Conservation (phyloP, 35 echinoderm and acorn worm species). For the Hemicentrotus pulcherrimus region DNA sequence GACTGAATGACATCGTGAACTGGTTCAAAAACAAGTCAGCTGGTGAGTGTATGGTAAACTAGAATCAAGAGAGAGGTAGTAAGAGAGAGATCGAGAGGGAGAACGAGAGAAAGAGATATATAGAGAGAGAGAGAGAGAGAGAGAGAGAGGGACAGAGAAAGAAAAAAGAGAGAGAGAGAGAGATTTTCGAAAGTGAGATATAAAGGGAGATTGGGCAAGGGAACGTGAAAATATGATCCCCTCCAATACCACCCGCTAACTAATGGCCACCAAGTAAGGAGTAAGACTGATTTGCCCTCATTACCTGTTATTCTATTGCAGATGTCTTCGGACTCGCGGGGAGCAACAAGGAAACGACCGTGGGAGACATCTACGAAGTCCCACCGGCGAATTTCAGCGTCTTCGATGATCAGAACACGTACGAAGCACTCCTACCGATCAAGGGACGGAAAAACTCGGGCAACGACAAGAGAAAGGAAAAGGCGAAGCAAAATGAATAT, state of each 20-base stretch:
- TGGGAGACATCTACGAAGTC: neutral
- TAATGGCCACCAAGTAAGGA: no score
- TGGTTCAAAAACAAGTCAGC: constrained; percentile 17
- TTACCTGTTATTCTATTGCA: neutral
- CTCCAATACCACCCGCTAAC: no score
- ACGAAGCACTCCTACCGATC: neutral
- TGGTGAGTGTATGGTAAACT: neutral
- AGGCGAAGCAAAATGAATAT: neutral
- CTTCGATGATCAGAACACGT: neutral
- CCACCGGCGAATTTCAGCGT: neutral
- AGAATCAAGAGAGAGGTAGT: no score
- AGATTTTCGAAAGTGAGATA: no score
- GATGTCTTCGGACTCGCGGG: neutral
- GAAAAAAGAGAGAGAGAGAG: no score
- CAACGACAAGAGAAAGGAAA: neutral
- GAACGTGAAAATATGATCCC: no score
- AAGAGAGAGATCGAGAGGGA: no score
- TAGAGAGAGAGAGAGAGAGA: no score
- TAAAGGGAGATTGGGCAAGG: no score
- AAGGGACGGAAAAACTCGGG: neutral
- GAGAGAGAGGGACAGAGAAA: no score
- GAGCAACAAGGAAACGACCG: neutral
- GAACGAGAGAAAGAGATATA: no score
- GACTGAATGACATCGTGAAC: neutral
- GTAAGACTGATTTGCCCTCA: no score